Evolutionary conservation across 2,888 invertebrate genomes (phyloP), one percentile per base, ranked within the genome.

Genomic region (Scotopteryx bipunctaria): DNA sequence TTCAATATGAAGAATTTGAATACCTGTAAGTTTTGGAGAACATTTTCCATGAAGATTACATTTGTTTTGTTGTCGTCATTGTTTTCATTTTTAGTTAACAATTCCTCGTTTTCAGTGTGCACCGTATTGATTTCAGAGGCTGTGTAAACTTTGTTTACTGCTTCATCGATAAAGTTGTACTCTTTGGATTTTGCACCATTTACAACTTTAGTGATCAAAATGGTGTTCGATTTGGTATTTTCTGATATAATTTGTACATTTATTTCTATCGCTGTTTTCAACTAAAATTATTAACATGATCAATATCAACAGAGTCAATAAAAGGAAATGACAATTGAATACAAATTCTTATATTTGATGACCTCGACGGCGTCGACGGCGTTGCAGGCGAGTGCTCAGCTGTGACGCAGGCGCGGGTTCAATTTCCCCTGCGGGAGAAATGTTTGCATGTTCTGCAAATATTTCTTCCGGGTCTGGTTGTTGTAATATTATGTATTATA

Each of bases 201-300:
- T 14, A 32, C n/a, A n/a, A 13, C 3, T 58, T 59, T 68, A 64
- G 27, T 50, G 32, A 23, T 5, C 9, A 38, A 53, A 15, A 45
- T 32, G 25, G 51, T 2, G 58, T 48, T 53, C 47, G 31, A 42
- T 62, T 16, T 15, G 4, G 52, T 38, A 42, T 77, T 79, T 25
- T 79, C 78, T 2, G 64, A 59, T 19, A 77, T 53, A 13, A 79
- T 67, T 78, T 80, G 78, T 1, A 79, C 27, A 15, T 65, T 69
- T 43, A 78, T 56, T 46, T 69, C 63, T 0, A 79, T 37, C 15
- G 69, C 71, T 31, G 59, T 61, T 40, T 69, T 55, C 0, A 73
- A 27, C 78, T 81, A 58, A 55, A 73, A 71, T 33, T 2, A 3
- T 17, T 32, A 14, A 14, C 9, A 9, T 6, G n/a, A 25, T 9